Base-by-base conservation (phyloP, 2,113 vertebrate species). In the Abramis brama region DNA sequence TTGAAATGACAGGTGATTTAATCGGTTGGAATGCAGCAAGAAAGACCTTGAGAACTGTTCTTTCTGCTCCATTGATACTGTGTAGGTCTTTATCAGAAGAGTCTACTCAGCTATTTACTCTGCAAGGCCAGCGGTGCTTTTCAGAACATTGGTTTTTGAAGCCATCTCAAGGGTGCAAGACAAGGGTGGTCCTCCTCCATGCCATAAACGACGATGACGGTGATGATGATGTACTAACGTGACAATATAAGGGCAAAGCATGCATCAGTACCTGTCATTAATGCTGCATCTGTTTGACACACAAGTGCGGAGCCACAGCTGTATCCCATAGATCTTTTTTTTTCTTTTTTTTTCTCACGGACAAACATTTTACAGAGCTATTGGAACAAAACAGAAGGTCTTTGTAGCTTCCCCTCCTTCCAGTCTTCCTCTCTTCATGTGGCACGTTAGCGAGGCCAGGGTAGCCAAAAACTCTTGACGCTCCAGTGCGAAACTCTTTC, bases 311-410 rank as follows among this genome's bases (percentile, higher is more conserved):
- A 95, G 93, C 17, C 39, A 17, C 83, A 88, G 71, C 73, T 47
- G 92, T 94, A 93, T 92, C 89, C 88, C 87, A 92, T 91, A 64
- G 5, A 62, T 87, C 86, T 2, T 68, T 19, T n/a, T 71, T 93
- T 90, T 79, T 86, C 33, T 19, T n/a, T 71, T 93, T 79, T 86
- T 25, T 88, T 79, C 12, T 89, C 90, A 86, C 86, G 7, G 52
- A 90, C 94, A 95, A 94, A 94, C 93, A 93, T 93, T 95, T 94
- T 92, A 93, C 86, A 90, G 91, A 91, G 89, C 90, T 89, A 79
- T 84, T 75, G 86, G 80, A 84, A 79, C 83, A 83, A 87, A 88
- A 95, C 91, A 95, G 91, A 93, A 89, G 83, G 68, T 88, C 93
- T 93, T 94, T 94, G 93, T 94, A 80, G 86, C 86, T 86, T 78